These are phyloP conservation scores for Drosophila azteca DNA, from an alignment of 1,140 invertebrate species.

Conservation along the genomic window DNA sequence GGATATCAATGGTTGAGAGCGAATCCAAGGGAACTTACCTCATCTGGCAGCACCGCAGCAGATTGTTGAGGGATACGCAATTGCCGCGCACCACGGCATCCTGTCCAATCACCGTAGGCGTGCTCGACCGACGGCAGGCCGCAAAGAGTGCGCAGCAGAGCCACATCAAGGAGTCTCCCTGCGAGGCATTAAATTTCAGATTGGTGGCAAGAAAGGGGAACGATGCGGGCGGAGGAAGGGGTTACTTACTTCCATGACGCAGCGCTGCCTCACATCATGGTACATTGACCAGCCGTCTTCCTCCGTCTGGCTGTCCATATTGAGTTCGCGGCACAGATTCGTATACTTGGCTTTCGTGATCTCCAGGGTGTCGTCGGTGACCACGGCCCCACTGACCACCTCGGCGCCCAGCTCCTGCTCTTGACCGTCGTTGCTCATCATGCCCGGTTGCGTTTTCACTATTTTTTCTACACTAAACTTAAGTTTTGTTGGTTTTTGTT, in stretches of 20 bases:
- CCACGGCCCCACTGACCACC: constrained; percentile 56
- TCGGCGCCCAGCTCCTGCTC: constrained; percentile 68
- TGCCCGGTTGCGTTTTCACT: constrained; percentile 4
- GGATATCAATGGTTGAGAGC: no score
- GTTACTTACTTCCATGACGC: constrained; percentile 63
- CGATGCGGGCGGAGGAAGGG: not conserved
- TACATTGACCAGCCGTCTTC: constrained; percentile 66
- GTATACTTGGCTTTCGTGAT: constrained; percentile 55
- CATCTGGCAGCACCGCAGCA: constrained; percentile 94
- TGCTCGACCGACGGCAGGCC: constrained; percentile 91
- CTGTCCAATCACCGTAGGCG: constrained; percentile 90
- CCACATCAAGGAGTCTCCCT: constrained; percentile 97
- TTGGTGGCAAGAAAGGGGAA: no score
- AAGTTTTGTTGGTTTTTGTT: no score
- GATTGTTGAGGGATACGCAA: constrained; percentile 94
- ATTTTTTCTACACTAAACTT: constrained; percentile 3
- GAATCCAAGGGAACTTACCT: constrained; percentile 85
- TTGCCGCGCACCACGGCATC: constrained; percentile 92
- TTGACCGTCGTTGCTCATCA: constrained; percentile 59
- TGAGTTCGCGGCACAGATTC: constrained; percentile 76
- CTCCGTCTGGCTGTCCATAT: constrained; percentile 79
- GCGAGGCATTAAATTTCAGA: constrained; percentile 58
- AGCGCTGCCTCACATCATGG: constrained; percentile 59
- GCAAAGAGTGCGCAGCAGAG: constrained; percentile 97
- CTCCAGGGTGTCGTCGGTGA: constrained; percentile 51